Conservation (phyloP, 30 jellyfish, hydroid and myxozoan species). For the Aurelia sp. region DNA sequence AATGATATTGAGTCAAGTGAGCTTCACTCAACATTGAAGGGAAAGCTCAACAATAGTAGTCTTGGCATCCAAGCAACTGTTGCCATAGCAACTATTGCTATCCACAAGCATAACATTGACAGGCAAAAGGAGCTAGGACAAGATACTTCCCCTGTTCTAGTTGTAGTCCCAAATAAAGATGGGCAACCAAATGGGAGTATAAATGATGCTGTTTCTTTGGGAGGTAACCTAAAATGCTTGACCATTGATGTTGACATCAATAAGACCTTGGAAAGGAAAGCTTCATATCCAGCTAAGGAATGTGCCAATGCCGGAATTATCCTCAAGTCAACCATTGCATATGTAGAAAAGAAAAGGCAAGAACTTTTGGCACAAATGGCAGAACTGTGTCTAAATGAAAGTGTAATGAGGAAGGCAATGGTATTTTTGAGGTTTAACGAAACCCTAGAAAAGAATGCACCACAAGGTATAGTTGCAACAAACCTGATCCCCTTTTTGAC, state of each 20-base stretch:
- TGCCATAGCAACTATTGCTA: constrained; percentile 88
- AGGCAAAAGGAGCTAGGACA: constrained; percentile 73
- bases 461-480: constrained; percentile 34
- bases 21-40: constrained; percentile 74
- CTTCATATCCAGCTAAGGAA: constrained; percentile 62
- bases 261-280: constrained; percentile 67
- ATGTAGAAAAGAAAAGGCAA: neutral
- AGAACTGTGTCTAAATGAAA: constrained; percentile 41
- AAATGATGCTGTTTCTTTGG: constrained; percentile 13
- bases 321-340: constrained; percentile 19
- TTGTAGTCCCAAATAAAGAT: constrained; percentile 75
- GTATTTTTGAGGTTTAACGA: constrained; percentile 78
- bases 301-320: constrained; percentile 18
- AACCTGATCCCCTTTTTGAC: constrained; percentile 85
- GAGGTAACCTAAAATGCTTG: constrained; percentile 56
- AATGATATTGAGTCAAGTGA: constrained; percentile 74
- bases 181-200: constrained; percentile 10
- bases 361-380: constrained; percentile 23
- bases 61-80: constrained; percentile 86
- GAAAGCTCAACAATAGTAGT: constrained; percentile 83
- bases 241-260: constrained; percentile 65
- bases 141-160: constrained; percentile 75
- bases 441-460: constrained; percentile 66
- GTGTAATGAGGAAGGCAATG: constrained; percentile 45
- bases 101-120: constrained; percentile 78